Percentiles rank a stretch among this genome's conserved stretches.
Conservation (phyloP, 2,113 vertebrate species). For the Varanus komodoensis region DNA sequence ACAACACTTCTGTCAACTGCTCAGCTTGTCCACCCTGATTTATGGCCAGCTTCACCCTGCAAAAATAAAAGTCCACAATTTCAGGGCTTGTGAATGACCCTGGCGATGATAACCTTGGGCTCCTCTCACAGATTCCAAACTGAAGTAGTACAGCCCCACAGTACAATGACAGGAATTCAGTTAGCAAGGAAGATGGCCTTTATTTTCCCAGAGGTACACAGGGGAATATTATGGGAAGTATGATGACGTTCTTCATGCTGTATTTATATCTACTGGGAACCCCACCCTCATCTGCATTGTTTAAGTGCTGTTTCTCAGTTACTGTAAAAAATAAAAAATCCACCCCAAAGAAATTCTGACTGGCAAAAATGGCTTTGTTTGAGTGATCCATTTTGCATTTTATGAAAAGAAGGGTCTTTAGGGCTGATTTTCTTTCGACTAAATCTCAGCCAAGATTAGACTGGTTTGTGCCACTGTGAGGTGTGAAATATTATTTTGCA, state of each 20-base stretch:
- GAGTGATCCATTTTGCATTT: conserved; percentile 36
- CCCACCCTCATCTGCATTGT: conserved; percentile 75
- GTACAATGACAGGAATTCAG: conserved; percentile 84
- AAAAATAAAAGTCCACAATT: conserved; percentile 13
- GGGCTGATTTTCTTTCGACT: neutral
- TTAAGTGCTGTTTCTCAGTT: conserved; percentile 71
- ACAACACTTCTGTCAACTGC: conserved; percentile 11
- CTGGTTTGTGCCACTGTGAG: neutral
- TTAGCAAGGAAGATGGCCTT: conserved; percentile 62
- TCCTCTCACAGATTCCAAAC: conserved; percentile 48
- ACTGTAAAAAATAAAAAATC: conserved; percentile 64
- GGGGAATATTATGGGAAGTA: conserved; percentile 80
- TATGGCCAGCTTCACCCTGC: conserved; percentile 52
- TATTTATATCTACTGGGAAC: conserved; percentile 77
- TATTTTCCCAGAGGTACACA: conserved; percentile 79
- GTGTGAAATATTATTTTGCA: neutral
- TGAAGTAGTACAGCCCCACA: conserved; percentile 60
- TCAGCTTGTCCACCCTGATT: conserved; percentile 63
- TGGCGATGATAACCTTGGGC: conserved; percentile 68
- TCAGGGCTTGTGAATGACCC: conserved; percentile 57
- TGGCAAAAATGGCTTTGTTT: conserved; percentile 59
- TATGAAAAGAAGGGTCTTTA: conserved; percentile 49
- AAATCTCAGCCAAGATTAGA: neutral
- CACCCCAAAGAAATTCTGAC: conserved; percentile 67
- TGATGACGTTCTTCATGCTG: conserved; percentile 77